Evolutionary conservation across 1,140 invertebrate species (phyloP).

Genomic region (Elysia chlorotica): DNA sequence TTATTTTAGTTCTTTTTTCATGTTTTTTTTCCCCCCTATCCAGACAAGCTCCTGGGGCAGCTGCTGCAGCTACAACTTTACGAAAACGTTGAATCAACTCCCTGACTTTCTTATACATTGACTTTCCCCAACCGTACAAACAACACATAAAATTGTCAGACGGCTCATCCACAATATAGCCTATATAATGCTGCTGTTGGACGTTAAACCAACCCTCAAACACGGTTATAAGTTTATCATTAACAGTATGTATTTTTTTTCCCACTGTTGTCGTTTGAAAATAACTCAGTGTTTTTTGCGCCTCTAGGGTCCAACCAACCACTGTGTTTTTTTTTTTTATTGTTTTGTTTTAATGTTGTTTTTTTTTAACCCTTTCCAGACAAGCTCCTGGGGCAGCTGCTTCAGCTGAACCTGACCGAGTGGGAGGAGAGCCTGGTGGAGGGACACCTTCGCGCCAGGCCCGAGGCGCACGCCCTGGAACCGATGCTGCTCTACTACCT

Average conservation of each 20-base stretch:
- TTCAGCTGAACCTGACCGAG: slow-evolving; percentile 66
- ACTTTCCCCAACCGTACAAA: too few species aligned
- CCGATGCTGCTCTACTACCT: slow-evolving; percentile 65
- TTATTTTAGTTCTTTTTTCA: neutral
- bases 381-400: slow-evolving; percentile 62
- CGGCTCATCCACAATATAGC: too few species aligned
- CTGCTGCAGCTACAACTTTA: neutral
- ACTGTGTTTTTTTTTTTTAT: too few species aligned
- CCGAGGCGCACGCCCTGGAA: slow-evolving; percentile 63
- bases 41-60: slow-evolving; percentile 48
- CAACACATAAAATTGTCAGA: too few species aligned
- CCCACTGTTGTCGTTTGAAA: neutral
- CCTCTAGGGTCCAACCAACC: too few species aligned
- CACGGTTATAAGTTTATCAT: too few species aligned
- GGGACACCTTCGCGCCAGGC: slow-evolving; percentile 64
- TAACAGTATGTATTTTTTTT: too few species aligned
- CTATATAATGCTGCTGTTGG: too few species aligned
- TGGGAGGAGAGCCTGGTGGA: slow-evolving; percentile 67
- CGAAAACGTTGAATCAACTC: neutral
- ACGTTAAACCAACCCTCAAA: too few species aligned
- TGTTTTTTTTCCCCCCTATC: slow-evolving; percentile 13
- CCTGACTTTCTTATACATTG: neutral
- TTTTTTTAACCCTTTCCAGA: slow-evolving; percentile 13
- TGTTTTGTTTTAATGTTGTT: too few species aligned
- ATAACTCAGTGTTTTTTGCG: neutral